phyloP scores from a whole-genome alignment of 2,113 vertebrate genomes.

The Seriola quinqueradiata region DNA sequence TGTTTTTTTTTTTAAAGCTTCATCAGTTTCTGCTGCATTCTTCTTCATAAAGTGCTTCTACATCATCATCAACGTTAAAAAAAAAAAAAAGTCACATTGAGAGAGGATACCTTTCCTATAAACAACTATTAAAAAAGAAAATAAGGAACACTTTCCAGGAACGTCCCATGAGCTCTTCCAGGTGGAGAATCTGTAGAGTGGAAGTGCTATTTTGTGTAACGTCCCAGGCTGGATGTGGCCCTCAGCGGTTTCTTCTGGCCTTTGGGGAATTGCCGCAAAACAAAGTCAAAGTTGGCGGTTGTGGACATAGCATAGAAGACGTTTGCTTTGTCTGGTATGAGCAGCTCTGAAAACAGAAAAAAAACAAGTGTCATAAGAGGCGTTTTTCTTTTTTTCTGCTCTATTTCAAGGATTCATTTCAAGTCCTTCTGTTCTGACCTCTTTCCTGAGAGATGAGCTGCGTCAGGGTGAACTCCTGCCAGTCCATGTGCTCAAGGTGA shows the following conservation, averaged over 20 bases:
- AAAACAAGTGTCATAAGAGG: not conserved
- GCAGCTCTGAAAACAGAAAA: constrained; percentile 82
- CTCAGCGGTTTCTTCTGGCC: constrained; percentile 71
- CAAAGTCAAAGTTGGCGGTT: constrained; percentile 84
- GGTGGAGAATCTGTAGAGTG: not conserved
- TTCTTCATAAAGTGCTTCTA: constrained; percentile 68
- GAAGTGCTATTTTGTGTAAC: constrained; percentile 56
- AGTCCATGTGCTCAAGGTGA: constrained; percentile 79
- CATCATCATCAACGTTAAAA: not conserved
- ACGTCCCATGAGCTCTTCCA: not conserved
- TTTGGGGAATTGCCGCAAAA: constrained; percentile 77
- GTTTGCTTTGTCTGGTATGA: constrained; percentile 90
- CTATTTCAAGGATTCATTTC: not conserved
- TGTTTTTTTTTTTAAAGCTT: constrained; percentile 27
- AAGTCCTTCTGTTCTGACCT: constrained; percentile 77
- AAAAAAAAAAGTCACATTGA: too few relatives aligned
- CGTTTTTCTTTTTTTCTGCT: not conserved
- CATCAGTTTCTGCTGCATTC: not conserved
- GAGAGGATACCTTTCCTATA: not conserved
- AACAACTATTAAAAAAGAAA: not conserved
- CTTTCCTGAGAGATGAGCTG: constrained; percentile 86
- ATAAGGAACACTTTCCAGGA: not conserved
- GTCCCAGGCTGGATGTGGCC: constrained; percentile 60
- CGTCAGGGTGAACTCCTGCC: constrained; percentile 84
- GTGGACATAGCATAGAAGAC: constrained; percentile 92